Percentiles rank a stretch among this genome's conserved stretches.
phyloP scores from a whole-genome alignment of 23 tunicate species.

The Ascidia mentula region DNA sequence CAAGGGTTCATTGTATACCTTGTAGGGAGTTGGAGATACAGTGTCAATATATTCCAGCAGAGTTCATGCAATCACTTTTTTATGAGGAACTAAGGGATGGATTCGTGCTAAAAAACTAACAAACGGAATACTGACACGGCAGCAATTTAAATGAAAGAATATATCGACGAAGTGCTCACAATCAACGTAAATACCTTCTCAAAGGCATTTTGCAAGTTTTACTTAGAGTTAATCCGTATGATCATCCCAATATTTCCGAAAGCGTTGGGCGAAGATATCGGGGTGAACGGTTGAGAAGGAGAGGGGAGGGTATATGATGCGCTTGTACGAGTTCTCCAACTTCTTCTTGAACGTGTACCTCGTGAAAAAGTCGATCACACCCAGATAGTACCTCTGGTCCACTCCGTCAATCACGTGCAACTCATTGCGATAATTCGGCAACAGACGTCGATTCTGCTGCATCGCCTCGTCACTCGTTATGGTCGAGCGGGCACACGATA shows the following conservation, averaged over 20 bases:
- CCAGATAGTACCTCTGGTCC: constrained; percentile 68
- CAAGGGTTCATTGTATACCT: no score
- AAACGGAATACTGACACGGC: no score
- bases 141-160: no score
- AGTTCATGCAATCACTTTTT: no score
- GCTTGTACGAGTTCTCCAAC: constrained; percentile 70
- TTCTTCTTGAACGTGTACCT: constrained; percentile 67
- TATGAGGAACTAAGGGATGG: no score
- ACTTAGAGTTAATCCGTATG: constrained; percentile 41
- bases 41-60: no score
- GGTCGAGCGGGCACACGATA: background rate
- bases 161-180: no score
- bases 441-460: constrained; percentile 63
- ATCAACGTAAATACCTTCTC: no score
- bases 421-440: constrained; percentile 78
- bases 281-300: constrained; percentile 89
- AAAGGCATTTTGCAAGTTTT: no score
- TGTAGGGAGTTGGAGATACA: no score
- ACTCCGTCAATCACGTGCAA: constrained; percentile 73
- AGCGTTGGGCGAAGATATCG: constrained; percentile 59
- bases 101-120: no score
- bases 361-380: constrained; percentile 86
- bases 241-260: constrained; percentile 56
- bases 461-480: constrained; percentile 32
- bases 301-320: constrained; percentile 56